Evolutionary conservation across 1,140 invertebrate genomes (phyloP).

Genomic region (Ephestia elutella): DNA sequence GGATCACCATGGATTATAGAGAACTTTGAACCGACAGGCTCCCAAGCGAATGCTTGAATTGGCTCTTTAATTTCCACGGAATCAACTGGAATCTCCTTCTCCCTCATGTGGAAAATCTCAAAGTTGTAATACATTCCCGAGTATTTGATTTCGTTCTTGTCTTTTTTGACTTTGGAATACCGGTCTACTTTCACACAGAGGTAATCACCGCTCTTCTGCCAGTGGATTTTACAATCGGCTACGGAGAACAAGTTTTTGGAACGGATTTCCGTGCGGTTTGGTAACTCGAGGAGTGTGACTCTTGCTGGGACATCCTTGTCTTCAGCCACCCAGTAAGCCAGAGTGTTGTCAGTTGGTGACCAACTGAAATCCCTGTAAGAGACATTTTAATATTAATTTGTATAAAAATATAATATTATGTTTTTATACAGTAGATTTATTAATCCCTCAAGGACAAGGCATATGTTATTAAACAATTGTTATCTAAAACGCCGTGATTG

Average conservation of each 20-base stretch:
- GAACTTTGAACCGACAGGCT: constrained; percentile 96
- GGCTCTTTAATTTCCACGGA: constrained; percentile 95
- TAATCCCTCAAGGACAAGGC: too few relatives aligned
- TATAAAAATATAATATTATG: constrained; percentile 5
- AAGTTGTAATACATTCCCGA: constrained; percentile 99
- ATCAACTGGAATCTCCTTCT: constrained; percentile 98
- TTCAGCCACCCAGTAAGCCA: constrained; percentile 99
- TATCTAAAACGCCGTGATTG: too few relatives aligned
- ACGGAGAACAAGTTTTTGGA: constrained; percentile 99
- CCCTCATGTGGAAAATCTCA: constrained; percentile 98
- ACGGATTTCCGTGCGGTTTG: constrained; percentile 92
- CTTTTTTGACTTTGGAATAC: constrained; percentile 95
- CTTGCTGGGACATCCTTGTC: constrained; percentile 93
- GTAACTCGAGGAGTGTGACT: constrained; percentile 89
- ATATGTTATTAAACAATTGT: too few relatives aligned
- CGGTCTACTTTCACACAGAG: constrained; percentile 98
- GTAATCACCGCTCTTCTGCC: constrained; percentile 99
- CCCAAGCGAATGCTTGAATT: constrained; percentile 98
- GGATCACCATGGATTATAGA: constrained; percentile 96
- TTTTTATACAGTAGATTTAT: too few relatives aligned
- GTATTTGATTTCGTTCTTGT: constrained; percentile 93
- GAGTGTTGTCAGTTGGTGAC: constrained; percentile 97
- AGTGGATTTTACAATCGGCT: constrained; percentile 98
- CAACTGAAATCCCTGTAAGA: constrained; percentile 90
- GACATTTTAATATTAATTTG: background rate